phyloP scores from a whole-genome alignment of 2,888 invertebrate genomes.

The Conops quadrifasciatus region DNA sequence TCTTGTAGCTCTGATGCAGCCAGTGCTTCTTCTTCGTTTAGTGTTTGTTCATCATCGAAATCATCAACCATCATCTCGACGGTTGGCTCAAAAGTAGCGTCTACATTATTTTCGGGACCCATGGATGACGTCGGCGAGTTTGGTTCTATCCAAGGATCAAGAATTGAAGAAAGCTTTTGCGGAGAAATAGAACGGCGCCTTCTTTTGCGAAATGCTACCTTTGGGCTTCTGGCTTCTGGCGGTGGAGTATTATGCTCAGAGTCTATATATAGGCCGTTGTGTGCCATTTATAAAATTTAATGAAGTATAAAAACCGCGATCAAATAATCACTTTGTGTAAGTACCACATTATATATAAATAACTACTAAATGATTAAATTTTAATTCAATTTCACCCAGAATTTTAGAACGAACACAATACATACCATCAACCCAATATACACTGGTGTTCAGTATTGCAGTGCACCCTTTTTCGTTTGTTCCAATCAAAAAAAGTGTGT shows the following conservation, averaged over 20 bases:
- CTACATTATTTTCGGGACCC: conserved; percentile 48
- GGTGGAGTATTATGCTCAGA: background rate
- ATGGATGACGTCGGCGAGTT: conserved; percentile 59
- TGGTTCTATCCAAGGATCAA: conserved; percentile 45
- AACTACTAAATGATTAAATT: too few relatives aligned
- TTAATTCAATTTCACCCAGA: too few relatives aligned
- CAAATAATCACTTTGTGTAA: too few relatives aligned
- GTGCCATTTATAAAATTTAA: background rate
- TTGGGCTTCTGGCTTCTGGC: background rate
- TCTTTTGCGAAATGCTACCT: conserved; percentile 19
- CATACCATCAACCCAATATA: too few relatives aligned
- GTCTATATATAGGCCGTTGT: background rate
- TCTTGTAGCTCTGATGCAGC: conserved; percentile 87
- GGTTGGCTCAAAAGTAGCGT: conserved; percentile 84
- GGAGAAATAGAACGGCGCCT: conserved; percentile 40
- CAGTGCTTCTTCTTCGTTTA: conserved; percentile 96
- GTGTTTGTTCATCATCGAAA: conserved; percentile 95
- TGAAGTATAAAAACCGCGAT: background rate
- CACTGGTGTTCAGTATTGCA: too few relatives aligned
- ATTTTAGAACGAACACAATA: too few relatives aligned
- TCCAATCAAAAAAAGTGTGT: too few relatives aligned
- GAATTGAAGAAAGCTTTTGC: conserved; percentile 28
- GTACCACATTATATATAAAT: too few relatives aligned
- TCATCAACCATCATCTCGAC: conserved; percentile 98
- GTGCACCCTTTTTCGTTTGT: too few relatives aligned